These are phyloP conservation scores for Desoria tigrina DNA, from an alignment of 2,888 invertebrate species.

Conservation along the genomic window DNA sequence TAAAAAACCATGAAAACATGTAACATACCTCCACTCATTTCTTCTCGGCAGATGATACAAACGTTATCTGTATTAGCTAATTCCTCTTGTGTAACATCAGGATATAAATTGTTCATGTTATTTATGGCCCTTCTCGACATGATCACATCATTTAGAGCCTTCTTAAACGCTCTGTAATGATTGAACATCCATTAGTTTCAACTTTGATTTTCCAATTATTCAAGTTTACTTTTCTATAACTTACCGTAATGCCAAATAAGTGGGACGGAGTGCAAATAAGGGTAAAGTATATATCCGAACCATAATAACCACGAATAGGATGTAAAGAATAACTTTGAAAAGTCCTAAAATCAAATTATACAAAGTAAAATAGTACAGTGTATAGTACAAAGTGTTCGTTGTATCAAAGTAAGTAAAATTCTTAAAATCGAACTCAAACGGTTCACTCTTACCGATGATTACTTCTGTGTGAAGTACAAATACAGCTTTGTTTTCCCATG, in stretches of 20 bases:
- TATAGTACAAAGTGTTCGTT: background rate
- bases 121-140: conserved; percentile 93
- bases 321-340: conserved; percentile 75
- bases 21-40: conserved; percentile 71
- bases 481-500: conserved; percentile 99
- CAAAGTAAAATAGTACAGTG: too few species aligned
- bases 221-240: conserved; percentile 51
- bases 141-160: conserved; percentile 95
- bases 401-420: conserved; percentile 1
- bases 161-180: conserved; percentile 94
- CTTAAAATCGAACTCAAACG: too few species aligned
- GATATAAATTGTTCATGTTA: conserved; percentile 97
- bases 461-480: conserved; percentile 95
- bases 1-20: too few species aligned
- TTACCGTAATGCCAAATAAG: conserved; percentile 96
- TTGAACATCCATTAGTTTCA: background rate
- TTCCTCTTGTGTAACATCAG: conserved; percentile 91
- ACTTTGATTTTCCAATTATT: background rate
- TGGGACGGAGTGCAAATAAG: conserved; percentile 95
- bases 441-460: conserved; percentile 75
- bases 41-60: conserved; percentile 96
- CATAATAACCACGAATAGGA: conserved; percentile 93
- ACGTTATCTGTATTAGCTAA: conserved; percentile 91
- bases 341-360: conserved; percentile 60
- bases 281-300: conserved; percentile 95